Evolutionary conservation across 2,888 invertebrate genomes (phyloP), one percentile per base, ranked within the genome.

Genomic region (Trissoscelio sp.): DNA sequence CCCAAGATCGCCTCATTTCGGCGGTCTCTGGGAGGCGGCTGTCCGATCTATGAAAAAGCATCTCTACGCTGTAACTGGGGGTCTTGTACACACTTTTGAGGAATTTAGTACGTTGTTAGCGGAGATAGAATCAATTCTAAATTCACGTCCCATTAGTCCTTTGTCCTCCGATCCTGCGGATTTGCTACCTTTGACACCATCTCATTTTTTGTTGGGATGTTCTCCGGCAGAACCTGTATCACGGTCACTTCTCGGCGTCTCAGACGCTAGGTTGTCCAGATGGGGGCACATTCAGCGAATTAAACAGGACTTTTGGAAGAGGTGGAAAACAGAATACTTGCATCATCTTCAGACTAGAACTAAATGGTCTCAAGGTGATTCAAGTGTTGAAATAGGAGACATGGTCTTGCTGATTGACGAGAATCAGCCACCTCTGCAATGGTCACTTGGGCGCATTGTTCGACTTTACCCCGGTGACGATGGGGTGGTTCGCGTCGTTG

Each of bases 1-100:
- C 3, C 55, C 34, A 11, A 24, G 28, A 34, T 55, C 55, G 3
- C 55, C 34, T 24, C 70, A 83, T 39, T 77, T 83, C 28, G 73
- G 70, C 1, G 87, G 86, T 0, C 51, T 86, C 3, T 87, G 86
- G 86, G 86, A 87, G 64, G 83, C 85, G 5, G 83, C 83, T 0
- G 85, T 88, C 1, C 24, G 24, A 24, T 24, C 24, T 6, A 24
- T 6, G 24, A 24, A 24, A 24, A 24, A 24, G n/a, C 24, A 24
- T 6, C 24, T 24, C 24, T n/a, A 14, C 60, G 79, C 67, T 39
- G 84, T 69, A 31, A 6, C 53, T 0, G 31, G 46, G 3, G 57
- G 53, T 4, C 20, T 57, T 5, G 18, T 57, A 4, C 16, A 31
- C 2, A 86, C 83, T 1, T 84, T 79, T 28, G 84, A 87, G 64